A percentile compares a stretch with the other conserved stretches of the same genome.
phyloP scores from a whole-genome alignment of 37 sponge, comb jelly and placozoan species.

The Dysidea cf. avara region DNA sequence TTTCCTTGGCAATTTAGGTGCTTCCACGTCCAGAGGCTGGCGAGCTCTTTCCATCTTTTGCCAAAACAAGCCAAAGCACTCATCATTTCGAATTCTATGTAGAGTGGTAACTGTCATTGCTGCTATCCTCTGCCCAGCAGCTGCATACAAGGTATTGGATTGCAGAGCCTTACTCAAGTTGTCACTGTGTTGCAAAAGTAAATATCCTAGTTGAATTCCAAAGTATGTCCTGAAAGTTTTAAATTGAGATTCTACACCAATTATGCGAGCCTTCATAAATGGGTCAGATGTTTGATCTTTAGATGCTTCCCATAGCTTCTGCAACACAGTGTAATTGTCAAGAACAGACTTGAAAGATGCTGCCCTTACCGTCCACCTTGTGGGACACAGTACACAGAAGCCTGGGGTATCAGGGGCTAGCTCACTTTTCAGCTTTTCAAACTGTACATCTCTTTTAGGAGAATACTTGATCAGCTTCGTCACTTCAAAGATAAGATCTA shows the following conservation, averaged over 20 bases:
- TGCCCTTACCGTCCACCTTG: too few species aligned
- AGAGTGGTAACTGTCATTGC: not conserved
- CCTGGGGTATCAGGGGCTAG: slow-evolving; percentile 25
- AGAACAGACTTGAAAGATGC: slow-evolving; percentile 17
- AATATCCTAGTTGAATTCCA: slow-evolving; percentile 18
- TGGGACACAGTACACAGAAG: too few species aligned
- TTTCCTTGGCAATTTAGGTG: slow-evolving; percentile 6
- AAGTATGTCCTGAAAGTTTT: slow-evolving; percentile 11
- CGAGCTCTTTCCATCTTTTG: not conserved
- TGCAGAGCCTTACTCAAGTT: slow-evolving; percentile 34
- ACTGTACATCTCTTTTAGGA: slow-evolving; percentile 43
- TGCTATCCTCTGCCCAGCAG: slow-evolving; percentile 10
- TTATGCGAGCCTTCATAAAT: slow-evolving; percentile 26
- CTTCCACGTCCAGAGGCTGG: not conserved
- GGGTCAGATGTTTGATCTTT: not conserved
- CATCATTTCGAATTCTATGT: not conserved
- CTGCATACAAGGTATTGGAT: slow-evolving; percentile 7
- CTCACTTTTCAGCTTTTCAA: slow-evolving; percentile 30
- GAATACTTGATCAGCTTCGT: slow-evolving; percentile 51
- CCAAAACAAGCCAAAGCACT: slow-evolving; percentile 28
- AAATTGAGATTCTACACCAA: slow-evolving; percentile 30
- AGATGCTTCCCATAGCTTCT: not conserved
- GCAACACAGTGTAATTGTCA: slow-evolving; percentile 3
- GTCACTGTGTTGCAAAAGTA: slow-evolving; percentile 27
- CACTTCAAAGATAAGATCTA: slow-evolving; percentile 63